Conservation (phyloP, 2,797 vertebrate genomes). For the Cebuella pygmaea region DNA sequence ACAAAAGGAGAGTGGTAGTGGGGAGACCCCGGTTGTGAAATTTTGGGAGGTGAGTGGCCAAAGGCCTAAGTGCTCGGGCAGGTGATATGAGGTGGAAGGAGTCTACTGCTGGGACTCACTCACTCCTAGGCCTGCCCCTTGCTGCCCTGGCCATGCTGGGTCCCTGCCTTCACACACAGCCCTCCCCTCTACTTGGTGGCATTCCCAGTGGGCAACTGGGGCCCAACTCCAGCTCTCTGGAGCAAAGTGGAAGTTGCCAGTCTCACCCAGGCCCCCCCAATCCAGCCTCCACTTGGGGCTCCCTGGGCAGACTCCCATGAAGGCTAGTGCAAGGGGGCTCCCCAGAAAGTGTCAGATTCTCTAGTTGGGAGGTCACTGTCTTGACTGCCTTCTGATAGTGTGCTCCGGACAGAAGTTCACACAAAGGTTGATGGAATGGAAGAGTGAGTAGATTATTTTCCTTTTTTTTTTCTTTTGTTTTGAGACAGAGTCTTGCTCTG, state of each 20-base stretch:
- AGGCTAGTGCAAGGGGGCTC: background rate
- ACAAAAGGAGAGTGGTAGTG: background rate
- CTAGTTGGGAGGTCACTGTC: background rate
- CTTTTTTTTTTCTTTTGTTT: no score
- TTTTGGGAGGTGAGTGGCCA: background rate
- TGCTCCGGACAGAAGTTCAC: background rate
- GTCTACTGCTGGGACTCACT: background rate
- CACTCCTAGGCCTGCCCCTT: slow-evolving; percentile 85
- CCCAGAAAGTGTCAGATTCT: background rate
- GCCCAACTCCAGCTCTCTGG: background rate
- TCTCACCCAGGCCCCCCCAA: background rate
- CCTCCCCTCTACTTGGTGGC: slow-evolving; percentile 82
- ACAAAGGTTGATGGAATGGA: background rate
- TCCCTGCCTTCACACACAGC: slow-evolving; percentile 83
- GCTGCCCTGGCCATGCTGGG: slow-evolving; percentile 85
- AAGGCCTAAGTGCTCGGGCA: background rate
- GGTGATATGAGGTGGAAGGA: no score
- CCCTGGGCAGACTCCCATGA: background rate
- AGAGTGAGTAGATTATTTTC: background rate
- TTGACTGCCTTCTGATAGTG: background rate
- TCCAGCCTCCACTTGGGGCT: background rate
- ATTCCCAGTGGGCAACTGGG: fast-evolving
- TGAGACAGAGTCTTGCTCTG: no score
- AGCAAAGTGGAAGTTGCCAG: background rate
- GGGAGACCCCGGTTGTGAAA: background rate